phyloP scores from a whole-genome alignment of 30 jellyfish, hydroid and myxozoan genomes.

The Aurelia aurita region DNA sequence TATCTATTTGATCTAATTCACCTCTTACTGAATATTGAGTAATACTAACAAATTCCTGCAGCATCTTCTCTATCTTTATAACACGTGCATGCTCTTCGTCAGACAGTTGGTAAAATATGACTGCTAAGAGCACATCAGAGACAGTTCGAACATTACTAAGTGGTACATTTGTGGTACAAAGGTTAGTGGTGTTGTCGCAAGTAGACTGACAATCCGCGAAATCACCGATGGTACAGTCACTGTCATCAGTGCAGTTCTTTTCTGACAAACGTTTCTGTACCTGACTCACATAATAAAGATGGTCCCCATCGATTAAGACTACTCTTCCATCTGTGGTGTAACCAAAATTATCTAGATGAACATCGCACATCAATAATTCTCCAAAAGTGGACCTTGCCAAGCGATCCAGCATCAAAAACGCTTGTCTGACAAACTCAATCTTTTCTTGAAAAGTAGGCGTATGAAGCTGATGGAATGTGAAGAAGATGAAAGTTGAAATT shows the following conservation, averaged over 20 bases:
- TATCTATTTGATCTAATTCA: not conserved
- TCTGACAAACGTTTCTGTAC: not conserved
- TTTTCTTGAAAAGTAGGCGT: slow-evolving; percentile 25
- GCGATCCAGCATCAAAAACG: slow-evolving; percentile 30
- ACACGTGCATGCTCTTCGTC: slow-evolving; percentile 6
- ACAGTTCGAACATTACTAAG: slow-evolving; percentile 11
- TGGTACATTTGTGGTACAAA: slow-evolving; percentile 3
- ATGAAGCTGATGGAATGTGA: not conserved
- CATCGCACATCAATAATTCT: slow-evolving; percentile 23
- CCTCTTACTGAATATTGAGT: not conserved
- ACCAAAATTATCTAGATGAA: slow-evolving; percentile 50
- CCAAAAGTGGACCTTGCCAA: not conserved
- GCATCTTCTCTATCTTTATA: not conserved
- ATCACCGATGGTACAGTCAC: slow-evolving; percentile 48
- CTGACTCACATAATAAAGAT: not conserved
- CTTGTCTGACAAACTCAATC: slow-evolving; percentile 7
- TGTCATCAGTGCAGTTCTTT: slow-evolving; percentile 12
- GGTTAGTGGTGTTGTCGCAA: not conserved
- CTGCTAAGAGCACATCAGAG: not conserved
- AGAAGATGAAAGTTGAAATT: not conserved
- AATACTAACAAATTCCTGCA: not conserved
- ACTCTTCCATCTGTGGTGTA: not conserved
- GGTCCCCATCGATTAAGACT: slow-evolving; percentile 44
- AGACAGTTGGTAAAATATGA: slow-evolving; percentile 14
- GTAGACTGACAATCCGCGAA: slow-evolving; percentile 4